These are phyloP conservation scores for Galbula dea DNA, from an alignment of 2,113 vertebrate species.

Conservation along the genomic window DNA sequence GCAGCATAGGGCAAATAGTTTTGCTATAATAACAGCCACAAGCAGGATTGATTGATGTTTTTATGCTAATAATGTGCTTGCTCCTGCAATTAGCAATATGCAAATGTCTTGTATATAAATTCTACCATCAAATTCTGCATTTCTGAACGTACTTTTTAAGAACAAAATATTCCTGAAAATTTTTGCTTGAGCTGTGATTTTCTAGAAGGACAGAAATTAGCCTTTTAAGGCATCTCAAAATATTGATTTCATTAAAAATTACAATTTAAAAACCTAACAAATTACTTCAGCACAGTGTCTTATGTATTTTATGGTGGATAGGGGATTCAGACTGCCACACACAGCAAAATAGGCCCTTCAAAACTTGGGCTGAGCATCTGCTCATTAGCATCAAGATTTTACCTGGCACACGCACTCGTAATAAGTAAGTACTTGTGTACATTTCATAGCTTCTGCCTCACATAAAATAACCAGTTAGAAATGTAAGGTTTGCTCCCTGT, in stretches of 20 bases:
- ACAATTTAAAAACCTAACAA: neutral
- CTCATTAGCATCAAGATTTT: constrained; percentile 36
- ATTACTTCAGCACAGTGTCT: neutral
- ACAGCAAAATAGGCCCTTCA: neutral
- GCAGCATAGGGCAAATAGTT: neutral
- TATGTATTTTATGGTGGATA: neutral
- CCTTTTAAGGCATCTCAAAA: neutral
- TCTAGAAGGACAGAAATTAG: neutral
- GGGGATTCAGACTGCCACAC: neutral
- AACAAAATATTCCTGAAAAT: neutral
- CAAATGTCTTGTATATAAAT: neutral
- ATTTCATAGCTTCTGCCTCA: constrained; percentile 44
- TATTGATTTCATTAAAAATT: neutral
- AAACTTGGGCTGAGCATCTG: constrained; percentile 12
- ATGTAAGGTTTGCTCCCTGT: neutral
- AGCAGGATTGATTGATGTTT: neutral
- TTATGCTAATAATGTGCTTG: neutral
- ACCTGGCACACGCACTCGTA: neutral
- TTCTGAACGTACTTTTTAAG: neutral
- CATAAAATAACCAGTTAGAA: neutral
- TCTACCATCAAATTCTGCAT: neutral
- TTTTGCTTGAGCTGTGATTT: neutral
- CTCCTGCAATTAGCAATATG: neutral
- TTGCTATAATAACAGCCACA: neutral
- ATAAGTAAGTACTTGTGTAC: neutral